Conservation (phyloP, 2,888 invertebrate genomes). For the Pollenia labialis region DNA sequence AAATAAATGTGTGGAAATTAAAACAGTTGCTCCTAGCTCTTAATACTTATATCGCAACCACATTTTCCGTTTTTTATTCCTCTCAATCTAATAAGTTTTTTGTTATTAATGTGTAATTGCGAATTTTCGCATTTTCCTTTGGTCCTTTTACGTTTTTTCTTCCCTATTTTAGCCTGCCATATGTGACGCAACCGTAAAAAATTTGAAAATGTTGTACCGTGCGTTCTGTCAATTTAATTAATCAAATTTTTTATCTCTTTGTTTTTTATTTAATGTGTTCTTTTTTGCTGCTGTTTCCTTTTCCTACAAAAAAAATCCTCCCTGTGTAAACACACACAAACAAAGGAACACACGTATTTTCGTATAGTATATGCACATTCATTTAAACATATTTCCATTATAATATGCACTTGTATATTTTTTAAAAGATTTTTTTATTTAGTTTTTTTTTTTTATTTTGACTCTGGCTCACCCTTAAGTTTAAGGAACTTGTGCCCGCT, state of each 20-base stretch:
- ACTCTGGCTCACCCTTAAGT: slow-evolving; percentile 43
- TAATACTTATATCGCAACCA: slow-evolving; percentile 7
- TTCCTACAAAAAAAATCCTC: slow-evolving; percentile 46
- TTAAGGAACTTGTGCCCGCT: slow-evolving; percentile 20
- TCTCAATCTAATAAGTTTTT: slow-evolving; percentile 4
- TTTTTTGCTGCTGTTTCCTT: slow-evolving; percentile 10
- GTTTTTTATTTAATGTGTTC: slow-evolving; percentile 46
- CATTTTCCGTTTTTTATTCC: slow-evolving; percentile 35
- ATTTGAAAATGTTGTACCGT: slow-evolving; percentile 44
- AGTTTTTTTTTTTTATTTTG: slow-evolving; percentile 18
- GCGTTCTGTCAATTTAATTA: slow-evolving; percentile 58
- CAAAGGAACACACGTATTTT: background rate
- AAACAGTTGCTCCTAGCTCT: slow-evolving; percentile 23
- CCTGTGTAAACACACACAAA: slow-evolving; percentile 5
- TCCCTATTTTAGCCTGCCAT: slow-evolving; percentile 26
- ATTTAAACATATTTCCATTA: slow-evolving; percentile 4
- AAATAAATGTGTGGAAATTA: background rate
- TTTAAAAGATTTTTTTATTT: background rate
- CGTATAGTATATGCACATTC: background rate
- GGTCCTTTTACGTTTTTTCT: background rate
- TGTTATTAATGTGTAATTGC: slow-evolving; percentile 33
- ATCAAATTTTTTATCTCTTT: slow-evolving; percentile 61
- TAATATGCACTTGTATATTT: slow-evolving; percentile 35
- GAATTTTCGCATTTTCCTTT: slow-evolving; percentile 23
- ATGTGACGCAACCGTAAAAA: slow-evolving; percentile 53